phyloP scores from a whole-genome alignment of 1,140 invertebrate genomes.

The Hycleus phaleratus region DNA sequence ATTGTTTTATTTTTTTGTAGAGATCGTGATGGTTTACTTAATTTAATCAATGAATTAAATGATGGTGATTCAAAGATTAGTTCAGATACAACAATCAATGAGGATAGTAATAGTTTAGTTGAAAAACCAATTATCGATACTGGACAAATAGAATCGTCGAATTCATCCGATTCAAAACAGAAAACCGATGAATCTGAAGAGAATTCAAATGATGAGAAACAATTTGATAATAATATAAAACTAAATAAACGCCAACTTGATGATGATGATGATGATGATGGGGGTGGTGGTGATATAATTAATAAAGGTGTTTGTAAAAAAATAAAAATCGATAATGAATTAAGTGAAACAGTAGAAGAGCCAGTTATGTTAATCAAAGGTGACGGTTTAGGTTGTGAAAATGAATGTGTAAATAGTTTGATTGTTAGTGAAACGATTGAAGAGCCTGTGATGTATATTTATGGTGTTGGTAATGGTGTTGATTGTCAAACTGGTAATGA shows the following conservation, averaged over 20 bases:
- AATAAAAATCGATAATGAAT: constrained; percentile 8
- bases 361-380: constrained; percentile 63
- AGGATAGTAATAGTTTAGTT: constrained; percentile 57
- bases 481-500: constrained; percentile 44
- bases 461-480: constrained; percentile 60
- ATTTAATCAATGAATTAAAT: constrained; percentile 63
- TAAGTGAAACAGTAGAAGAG: constrained; percentile 63
- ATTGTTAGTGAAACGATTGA: constrained; percentile 63
- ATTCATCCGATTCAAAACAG: constrained; percentile 2
- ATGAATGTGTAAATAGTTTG: constrained; percentile 22
- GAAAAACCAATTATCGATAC: constrained; percentile 46
- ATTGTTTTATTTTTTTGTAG: not conserved
- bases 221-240: not conserved
- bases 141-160: constrained; percentile 36
- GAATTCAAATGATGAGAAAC: constrained; percentile 1
- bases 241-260: not conserved
- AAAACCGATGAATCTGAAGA: not conserved
- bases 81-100: constrained; percentile 51
- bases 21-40: constrained; percentile 59
- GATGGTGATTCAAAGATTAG: constrained; percentile 53
- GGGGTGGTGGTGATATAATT: too few species aligned
- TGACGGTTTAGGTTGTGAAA: constrained; percentile 60
- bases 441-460: constrained; percentile 62
- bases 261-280: not conserved
- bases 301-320: constrained; percentile 1